Evolutionary conservation across 1,140 invertebrate genomes (phyloP).

Genomic region (Drosophila persimilis): DNA sequence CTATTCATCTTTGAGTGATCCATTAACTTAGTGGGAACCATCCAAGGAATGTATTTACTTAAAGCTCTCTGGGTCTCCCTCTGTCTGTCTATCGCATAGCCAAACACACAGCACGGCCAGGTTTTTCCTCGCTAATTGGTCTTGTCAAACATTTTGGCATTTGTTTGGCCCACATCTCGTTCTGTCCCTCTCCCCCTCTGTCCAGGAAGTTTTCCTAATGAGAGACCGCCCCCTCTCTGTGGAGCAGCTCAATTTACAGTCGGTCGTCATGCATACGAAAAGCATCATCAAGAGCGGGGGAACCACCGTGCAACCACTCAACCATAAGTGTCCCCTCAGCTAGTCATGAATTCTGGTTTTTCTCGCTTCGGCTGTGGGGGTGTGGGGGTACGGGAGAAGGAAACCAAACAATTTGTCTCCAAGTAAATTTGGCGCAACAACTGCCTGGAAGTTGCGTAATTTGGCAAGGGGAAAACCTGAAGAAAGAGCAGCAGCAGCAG

Average conservation of each 20-base stretch:
- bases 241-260: constrained; percentile 48
- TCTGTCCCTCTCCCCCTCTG: neutral
- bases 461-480: constrained; percentile 9
- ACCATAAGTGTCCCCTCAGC: constrained; percentile 43
- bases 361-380: no score
- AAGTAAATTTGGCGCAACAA: constrained; percentile 58
- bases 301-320: constrained; percentile 20
- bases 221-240: constrained; percentile 13
- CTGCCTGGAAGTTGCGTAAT: constrained; percentile 48
- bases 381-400: constrained; percentile 8
- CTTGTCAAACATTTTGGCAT: constrained; percentile 27
- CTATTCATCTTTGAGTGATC: no score
- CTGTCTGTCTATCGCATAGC: no score
- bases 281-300: constrained; percentile 48
- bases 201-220: constrained; percentile 48
- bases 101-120: no score
- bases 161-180: constrained; percentile 5
- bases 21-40: no score
- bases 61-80: no score
- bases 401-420: constrained; percentile 60
- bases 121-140: constrained; percentile 31
- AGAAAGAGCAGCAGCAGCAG: neutral
- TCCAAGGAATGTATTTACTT: no score
- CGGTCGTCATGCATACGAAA: constrained; percentile 58
- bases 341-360: constrained; percentile 16